These are phyloP conservation scores for Lagopus muta DNA, from an alignment of 2,113 vertebrate genomes.

Conservation along the genomic window DNA sequence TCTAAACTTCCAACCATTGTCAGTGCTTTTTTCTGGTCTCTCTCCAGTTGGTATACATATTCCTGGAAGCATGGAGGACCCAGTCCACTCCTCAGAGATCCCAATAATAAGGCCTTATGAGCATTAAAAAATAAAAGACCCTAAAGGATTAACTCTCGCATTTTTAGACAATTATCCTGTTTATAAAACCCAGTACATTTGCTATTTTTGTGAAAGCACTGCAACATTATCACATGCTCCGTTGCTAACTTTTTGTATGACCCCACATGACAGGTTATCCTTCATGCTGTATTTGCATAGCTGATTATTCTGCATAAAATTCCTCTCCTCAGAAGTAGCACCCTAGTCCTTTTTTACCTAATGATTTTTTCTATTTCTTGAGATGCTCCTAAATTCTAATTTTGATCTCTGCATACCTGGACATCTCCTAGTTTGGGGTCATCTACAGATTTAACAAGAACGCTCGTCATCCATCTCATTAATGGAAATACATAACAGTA, in stretches of 20 bases:
- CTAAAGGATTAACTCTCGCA: background rate
- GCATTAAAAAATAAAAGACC: background rate
- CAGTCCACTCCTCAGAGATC: background rate
- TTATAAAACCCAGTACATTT: background rate
- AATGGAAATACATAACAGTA: background rate
- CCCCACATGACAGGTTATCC: background rate
- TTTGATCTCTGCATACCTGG: background rate
- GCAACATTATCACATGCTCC: background rate
- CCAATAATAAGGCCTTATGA: background rate
- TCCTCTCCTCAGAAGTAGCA: background rate
- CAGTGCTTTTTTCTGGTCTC: background rate
- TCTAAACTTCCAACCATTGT: background rate
- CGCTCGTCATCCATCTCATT: constrained; percentile 32
- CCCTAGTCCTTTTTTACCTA: background rate
- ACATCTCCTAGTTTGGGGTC: background rate
- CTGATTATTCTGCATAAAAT: constrained; percentile 25
- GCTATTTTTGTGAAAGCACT: background rate
- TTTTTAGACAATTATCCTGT: background rate
- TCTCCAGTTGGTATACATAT: background rate
- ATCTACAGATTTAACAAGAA: constrained; percentile 24
- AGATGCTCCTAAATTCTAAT: background rate
- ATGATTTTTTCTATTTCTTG: background rate
- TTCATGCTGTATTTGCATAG: background rate
- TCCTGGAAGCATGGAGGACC: background rate
- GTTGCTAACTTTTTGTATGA: background rate